Evolutionary conservation across 2,113 vertebrate genomes (phyloP).

Genomic region (Bubalus kerabau): DNA sequence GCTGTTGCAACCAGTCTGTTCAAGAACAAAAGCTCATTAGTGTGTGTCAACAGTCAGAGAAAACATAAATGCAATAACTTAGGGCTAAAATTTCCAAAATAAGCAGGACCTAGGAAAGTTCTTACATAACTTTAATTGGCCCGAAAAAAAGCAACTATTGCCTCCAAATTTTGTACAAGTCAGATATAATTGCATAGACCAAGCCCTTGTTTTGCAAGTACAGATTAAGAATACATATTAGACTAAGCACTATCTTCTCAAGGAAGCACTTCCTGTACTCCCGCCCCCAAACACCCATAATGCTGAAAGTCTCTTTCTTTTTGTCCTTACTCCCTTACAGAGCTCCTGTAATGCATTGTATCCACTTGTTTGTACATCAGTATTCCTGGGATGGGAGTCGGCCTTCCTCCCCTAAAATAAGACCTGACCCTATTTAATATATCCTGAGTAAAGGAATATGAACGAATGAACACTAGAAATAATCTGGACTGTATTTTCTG

Average conservation of each 20-base stretch:
- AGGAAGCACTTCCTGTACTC: not conserved
- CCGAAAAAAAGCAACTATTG: not conserved
- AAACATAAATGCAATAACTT: constrained; percentile 25
- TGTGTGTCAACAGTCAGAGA: constrained; percentile 26
- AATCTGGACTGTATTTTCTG: not conserved
- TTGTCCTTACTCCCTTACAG: not conserved
- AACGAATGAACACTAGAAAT: not conserved
- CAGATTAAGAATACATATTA: constrained; percentile 4
- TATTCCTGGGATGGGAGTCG: not conserved
- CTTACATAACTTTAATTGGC: not conserved
- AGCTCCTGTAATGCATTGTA: not conserved
- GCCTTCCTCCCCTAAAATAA: not conserved
- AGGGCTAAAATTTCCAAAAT: constrained; percentile 27
- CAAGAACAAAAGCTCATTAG: constrained; percentile 42
- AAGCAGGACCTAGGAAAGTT: not conserved
- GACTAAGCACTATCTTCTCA: not conserved
- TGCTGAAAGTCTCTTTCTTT: not conserved
- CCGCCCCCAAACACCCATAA: not conserved
- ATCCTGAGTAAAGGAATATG: not conserved
- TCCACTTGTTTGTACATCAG: not conserved
- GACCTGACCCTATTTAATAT: not conserved
- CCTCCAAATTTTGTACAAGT: not conserved
- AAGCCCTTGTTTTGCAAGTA: not conserved
- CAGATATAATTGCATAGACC: not conserved
- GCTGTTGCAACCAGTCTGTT: constrained; percentile 39